Base-by-base conservation (phyloP, 2,888 invertebrate species). In the Megamerina dolium region DNA sequence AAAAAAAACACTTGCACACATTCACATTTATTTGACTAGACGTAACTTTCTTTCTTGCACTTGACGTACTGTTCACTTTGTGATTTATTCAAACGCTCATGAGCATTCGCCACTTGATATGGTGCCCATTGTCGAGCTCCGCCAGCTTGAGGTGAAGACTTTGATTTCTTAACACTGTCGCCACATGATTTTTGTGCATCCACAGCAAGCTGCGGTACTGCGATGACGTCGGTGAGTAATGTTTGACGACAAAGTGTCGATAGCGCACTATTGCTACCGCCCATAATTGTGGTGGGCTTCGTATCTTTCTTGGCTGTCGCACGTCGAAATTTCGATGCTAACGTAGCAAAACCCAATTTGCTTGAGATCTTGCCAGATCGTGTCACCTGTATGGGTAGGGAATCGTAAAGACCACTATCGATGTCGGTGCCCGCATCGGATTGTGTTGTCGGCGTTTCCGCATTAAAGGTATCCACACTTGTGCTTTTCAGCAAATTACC, bases 171-270 rank as follows among this genome's bases (percentile, higher is more conserved):
- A 2, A 69, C 66, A 43, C 51, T 55, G 13, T 54, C 55, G 12
- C 27, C 5, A 20, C 20, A 32, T 14, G 35, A 4, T 13, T 30
- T 29, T 9, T 23, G 32, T 8, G 49, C 53, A 3, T 41, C 42
- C 16, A 31, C 13, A 1, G 34, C 45, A 6, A 53, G 45, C 47
- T 62, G 56, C 3, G 65, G 61, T 21, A 58, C 34, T 1, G 61
- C 59, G 33, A 62, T 60, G 10, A 80, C 73, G 57, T 81, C 79
- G 10, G 87, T 84, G 4, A 86, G 70, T 4, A 87, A 69, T 58
- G 85, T 87, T 63, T 87, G 87, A 2, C 87, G 74, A 54, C 87
- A 87, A 4, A 87, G 73, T 3, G 79, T 75, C 0, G 85, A 80
- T 0, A 87, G 77, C 0, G 84, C 80, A 42, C 80, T 80, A 57